Base-by-base conservation (phyloP, 1,140 invertebrate species). In the Cepaea nemoralis region DNA sequence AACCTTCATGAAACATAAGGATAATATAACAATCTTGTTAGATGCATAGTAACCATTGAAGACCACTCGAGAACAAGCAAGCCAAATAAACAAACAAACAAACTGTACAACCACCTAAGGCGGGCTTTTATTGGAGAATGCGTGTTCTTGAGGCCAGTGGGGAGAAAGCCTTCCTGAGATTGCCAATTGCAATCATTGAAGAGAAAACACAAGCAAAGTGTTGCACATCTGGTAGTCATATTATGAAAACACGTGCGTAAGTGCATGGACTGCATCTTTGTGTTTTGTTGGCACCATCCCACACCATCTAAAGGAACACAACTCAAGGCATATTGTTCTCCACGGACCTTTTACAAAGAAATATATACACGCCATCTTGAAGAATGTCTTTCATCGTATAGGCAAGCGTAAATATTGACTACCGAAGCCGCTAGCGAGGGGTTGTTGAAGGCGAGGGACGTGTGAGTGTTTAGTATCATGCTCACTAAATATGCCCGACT, bases 301-400 rank as follows among this genome's bases (percentile, higher is more conserved):
- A 12, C 73, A 40, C 22, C 50, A 55, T 55, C 50, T 33, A 33
- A 35, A 75, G 31, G 73, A 55, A 33, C 37, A 5, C 48, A 55
- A 75, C n/a, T 45, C 73, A 24, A n/a, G 19, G 16, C 73, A 75
- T 45, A 75, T 75, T 75, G 73, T 75, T 75, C 48, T 50, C 73
- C 31, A 33, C 50, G 73, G 31, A 33, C 45, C 45, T 75, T 42
- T 50, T 33, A 48, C 45, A 31, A n/a, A 75, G 45, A 50, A 75
- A 75, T 48, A 48, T 50, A 48, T 48, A 45, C 42, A 45, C 39
- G 12, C 48, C 14, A 31, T 22, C 0, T 55, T 35, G 16, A 19
- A 66, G 75, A 77, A 77, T 77, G 75, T 55, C 37, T 77, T 77
- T 77, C 75, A 77, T 77, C 75, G 66, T 66, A 37, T 22, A 37